phyloP scores from a whole-genome alignment of 1,140 invertebrate species.

The Drosophila bocki region DNA sequence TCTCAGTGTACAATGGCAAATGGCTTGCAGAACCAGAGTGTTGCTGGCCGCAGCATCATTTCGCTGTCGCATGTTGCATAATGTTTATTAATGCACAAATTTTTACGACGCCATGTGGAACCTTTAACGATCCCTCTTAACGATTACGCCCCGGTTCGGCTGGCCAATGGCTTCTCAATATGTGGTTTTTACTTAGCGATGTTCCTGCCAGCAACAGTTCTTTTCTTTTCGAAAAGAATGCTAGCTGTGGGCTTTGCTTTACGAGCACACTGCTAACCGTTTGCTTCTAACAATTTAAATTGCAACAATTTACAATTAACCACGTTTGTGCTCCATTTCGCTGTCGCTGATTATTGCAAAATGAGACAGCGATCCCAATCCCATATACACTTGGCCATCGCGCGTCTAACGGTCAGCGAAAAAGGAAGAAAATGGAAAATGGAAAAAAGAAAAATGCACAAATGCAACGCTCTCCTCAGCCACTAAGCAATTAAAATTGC shows the following conservation, averaged over 20 bases:
- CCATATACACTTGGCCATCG: constrained; percentile 40
- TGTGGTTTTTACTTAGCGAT: constrained; percentile 16
- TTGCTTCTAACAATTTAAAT: constrained; percentile 76
- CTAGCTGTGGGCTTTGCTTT: constrained; percentile 32
- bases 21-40: constrained; percentile 13
- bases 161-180: constrained; percentile 52
- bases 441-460: constrained; percentile 42
- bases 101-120: constrained; percentile 62
- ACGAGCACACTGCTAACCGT: constrained; percentile 59
- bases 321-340: constrained; percentile 82
- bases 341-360: constrained; percentile 70
- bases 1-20: constrained; percentile 24
- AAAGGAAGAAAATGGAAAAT: constrained; percentile 4
- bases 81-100: constrained; percentile 81
- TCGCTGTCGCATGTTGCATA: constrained; percentile 72
- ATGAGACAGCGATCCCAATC: constrained; percentile 54
- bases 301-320: constrained; percentile 83
- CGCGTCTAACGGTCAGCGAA: constrained; percentile 66
- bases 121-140: constrained; percentile 74
- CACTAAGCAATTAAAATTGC: constrained; percentile 74
- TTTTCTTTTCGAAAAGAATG: constrained; percentile 53
- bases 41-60: constrained; percentile 47
- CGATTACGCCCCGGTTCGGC: constrained; percentile 47
- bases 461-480: constrained; percentile 39
- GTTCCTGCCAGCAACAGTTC: constrained; percentile 34